A percentile compares a stretch with the other conserved stretches of the same genome.
phyloP scores from a whole-genome alignment of 2,113 vertebrate species.

The Mirounga angustirostris region DNA sequence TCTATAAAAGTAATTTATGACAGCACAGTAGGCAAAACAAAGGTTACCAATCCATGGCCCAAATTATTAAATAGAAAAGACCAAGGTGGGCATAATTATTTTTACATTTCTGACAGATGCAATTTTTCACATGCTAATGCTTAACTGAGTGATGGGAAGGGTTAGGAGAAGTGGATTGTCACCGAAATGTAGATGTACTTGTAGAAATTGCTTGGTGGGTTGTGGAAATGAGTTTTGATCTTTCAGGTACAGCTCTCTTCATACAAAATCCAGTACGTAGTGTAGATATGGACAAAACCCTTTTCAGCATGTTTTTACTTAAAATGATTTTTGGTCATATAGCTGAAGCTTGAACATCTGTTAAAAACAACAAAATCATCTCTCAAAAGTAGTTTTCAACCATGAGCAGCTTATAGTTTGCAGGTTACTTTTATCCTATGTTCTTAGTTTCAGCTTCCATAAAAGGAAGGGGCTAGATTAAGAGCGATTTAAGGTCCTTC shows the following conservation, averaged over 20 bases:
- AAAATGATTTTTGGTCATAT: neutral
- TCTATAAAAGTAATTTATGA: conserved; percentile 92
- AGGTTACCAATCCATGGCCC: conserved; percentile 88
- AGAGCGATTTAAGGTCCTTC: neutral
- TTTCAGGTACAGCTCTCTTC: neutral
- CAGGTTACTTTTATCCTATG: too few relatives aligned
- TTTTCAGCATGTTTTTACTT: neutral
- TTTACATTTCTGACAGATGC: conserved; percentile 86
- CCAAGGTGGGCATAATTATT: conserved; percentile 86
- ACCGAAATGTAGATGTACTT: neutral
- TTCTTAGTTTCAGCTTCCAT: neutral
- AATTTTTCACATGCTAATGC: conserved; percentile 86
- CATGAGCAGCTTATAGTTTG: neutral
- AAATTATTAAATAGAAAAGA: conserved; percentile 89
- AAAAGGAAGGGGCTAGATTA: neutral
- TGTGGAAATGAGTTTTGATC: neutral
- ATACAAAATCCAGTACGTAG: neutral
- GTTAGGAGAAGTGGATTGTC: conserved; percentile 63
- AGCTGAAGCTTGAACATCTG: neutral
- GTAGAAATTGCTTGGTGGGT: neutral
- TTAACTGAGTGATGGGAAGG: conserved; percentile 56
- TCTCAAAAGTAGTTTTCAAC: neutral
- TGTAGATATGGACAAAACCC: neutral
- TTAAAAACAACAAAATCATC: neutral
- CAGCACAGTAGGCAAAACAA: conserved; percentile 86